Evolutionary conservation across 2,113 vertebrate species (phyloP).

Genomic region (Seriola dumerili): DNA sequence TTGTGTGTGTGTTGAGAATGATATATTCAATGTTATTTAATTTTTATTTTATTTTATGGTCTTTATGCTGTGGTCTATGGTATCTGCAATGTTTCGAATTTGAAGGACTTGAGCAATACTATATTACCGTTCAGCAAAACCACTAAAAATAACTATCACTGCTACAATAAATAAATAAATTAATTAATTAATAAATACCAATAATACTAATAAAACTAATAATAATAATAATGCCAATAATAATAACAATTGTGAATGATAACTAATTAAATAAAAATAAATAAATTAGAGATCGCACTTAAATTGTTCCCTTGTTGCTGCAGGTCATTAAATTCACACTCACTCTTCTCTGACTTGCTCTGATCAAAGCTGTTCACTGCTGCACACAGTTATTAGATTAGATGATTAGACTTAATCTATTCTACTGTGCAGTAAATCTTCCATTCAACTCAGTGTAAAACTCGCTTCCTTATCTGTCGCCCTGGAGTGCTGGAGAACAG

Average conservation of each 20-base stretch:
- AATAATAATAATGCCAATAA: background rate
- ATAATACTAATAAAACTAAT: background rate
- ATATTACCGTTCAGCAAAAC: background rate
- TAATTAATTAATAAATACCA: background rate
- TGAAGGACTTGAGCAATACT: background rate
- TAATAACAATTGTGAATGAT: too few relatives aligned
- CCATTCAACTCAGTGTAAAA: background rate
- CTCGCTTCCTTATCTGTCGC: background rate
- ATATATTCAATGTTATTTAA: too few relatives aligned
- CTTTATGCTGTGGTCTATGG: background rate
- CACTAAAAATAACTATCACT: background rate
- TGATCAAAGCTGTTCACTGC: constrained; percentile 9
- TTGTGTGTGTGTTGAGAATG: background rate
- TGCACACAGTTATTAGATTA: background rate
- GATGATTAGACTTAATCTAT: constrained; percentile 25
- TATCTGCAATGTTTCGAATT: background rate
- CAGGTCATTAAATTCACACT: background rate
- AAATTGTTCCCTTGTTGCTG: background rate
- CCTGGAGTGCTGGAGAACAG: constrained; percentile 14
- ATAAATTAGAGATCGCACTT: background rate
- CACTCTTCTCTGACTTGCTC: constrained; percentile 3
- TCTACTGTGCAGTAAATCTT: constrained; percentile 11
- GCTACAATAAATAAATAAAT: background rate
- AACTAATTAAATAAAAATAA: background rate
- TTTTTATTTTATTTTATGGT: background rate